Percentiles rank a stretch among this genome's conserved stretches.
Conservation (phyloP, 2,797 vertebrate species). For the Chelonia mydas region DNA sequence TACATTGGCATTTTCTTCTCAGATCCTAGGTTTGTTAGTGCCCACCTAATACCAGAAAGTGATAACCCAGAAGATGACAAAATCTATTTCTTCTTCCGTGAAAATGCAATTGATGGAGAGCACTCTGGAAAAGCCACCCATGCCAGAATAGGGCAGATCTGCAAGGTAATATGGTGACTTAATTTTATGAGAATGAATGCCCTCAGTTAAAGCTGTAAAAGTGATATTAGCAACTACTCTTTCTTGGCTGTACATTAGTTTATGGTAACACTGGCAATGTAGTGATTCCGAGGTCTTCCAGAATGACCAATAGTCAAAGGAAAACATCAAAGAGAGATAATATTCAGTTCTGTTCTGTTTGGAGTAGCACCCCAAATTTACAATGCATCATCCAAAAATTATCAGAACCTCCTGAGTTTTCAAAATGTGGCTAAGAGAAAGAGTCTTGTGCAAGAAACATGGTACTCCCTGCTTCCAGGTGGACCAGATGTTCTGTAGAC, state of each 20-base stretch:
- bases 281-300: neutral
- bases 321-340: neutral
- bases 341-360: neutral
- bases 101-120: slow-evolving; percentile 97
- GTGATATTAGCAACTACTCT: fast-evolving
- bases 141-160: slow-evolving; percentile 96
- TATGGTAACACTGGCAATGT: neutral
- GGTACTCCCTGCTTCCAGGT: neutral
- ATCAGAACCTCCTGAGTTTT: neutral
- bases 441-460: neutral
- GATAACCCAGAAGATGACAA: slow-evolving; percentile 99
- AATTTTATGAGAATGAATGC: neutral
- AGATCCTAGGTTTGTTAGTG: slow-evolving; percentile 96
- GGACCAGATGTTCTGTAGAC: neutral
- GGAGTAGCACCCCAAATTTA: neutral
- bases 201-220: fast-evolving
- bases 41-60: slow-evolving; percentile 94
- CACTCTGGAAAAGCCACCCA: slow-evolving; percentile 96
- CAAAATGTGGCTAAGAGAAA: neutral
- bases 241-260: neutral
- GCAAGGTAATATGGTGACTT: slow-evolving; percentile 86
- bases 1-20: slow-evolving; percentile 3
- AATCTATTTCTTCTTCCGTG: slow-evolving; percentile 98
- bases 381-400: fast-evolving
- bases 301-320: neutral